phyloP scores from a whole-genome alignment of 2,797 vertebrate genomes.

The Lates japonicus region DNA sequence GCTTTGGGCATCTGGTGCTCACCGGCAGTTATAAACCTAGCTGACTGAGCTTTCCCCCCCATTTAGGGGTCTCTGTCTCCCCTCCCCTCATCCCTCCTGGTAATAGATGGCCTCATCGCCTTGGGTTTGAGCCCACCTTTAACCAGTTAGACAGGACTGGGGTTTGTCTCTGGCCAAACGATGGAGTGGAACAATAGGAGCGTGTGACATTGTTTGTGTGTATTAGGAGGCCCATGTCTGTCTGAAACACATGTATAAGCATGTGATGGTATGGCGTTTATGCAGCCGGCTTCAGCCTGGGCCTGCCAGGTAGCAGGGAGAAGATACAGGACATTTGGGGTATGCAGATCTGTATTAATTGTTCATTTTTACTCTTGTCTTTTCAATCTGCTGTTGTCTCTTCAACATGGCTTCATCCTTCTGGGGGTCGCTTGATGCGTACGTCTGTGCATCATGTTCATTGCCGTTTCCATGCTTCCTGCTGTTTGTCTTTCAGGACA shows the following conservation, averaged over 20 bases:
- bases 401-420: slow-evolving; percentile 15
- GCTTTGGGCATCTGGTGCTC: slow-evolving; percentile 30
- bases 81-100: slow-evolving; percentile 54
- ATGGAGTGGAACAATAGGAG: slow-evolving; percentile 75
- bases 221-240: slow-evolving; percentile 71
- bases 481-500: slow-evolving; percentile 67
- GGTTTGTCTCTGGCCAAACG: slow-evolving; percentile 82
- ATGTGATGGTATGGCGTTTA: slow-evolving; percentile 49
- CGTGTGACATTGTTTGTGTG: slow-evolving; percentile 58
- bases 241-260: slow-evolving; percentile 78
- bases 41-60: slow-evolving; percentile 29
- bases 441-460: slow-evolving; percentile 42
- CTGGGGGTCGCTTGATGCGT: slow-evolving; percentile 7
- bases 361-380: slow-evolving; percentile 59
- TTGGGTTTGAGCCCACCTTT: slow-evolving; percentile 85
- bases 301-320: slow-evolving; percentile 83
- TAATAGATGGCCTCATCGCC: slow-evolving; percentile 87
- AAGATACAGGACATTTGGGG: slow-evolving; percentile 60
- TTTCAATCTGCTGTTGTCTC: slow-evolving; percentile 42
- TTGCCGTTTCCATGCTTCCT: slow-evolving; percentile 58
- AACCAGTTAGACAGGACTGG: slow-evolving; percentile 85
- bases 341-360: slow-evolving; percentile 58
- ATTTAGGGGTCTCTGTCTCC: slow-evolving; percentile 40
- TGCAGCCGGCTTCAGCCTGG: slow-evolving; percentile 61
- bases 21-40: slow-evolving; percentile 38